Evolutionary conservation across 2,113 vertebrate species (phyloP).

Genomic region (Triplophysa rosa): DNA sequence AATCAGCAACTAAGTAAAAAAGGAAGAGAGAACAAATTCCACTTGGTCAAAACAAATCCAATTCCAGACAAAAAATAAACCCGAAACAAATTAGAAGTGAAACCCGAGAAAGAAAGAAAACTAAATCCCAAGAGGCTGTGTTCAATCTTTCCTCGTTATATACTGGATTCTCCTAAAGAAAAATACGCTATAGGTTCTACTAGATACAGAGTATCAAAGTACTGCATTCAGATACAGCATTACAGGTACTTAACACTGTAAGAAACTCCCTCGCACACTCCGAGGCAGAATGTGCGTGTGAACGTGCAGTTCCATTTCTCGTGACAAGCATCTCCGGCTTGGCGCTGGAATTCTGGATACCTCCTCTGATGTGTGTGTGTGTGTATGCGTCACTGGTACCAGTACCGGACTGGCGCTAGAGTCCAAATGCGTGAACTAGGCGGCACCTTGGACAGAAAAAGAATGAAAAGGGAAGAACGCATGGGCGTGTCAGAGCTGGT

Average conservation of each 20-base stretch:
- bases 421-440: slow-evolving; percentile 4
- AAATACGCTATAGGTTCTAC: slow-evolving; percentile 76
- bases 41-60: slow-evolving; percentile 60
- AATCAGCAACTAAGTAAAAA: slow-evolving; percentile 60
- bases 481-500: slow-evolving; percentile 24
- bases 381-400: slow-evolving; percentile 57
- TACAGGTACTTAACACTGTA: slow-evolving; percentile 74
- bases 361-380: slow-evolving; percentile 31
- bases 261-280: slow-evolving; percentile 59
- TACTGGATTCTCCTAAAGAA: slow-evolving; percentile 74
- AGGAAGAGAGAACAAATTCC: slow-evolving; percentile 68
- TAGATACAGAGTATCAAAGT: slow-evolving; percentile 77
- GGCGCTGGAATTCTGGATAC: slow-evolving; percentile 25
- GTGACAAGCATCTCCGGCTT: slow-evolving; percentile 18
- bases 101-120: slow-evolving; percentile 52
- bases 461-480: not conserved
- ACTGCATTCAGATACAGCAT: slow-evolving; percentile 79
- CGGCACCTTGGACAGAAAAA: slow-evolving; percentile 31
- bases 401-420: slow-evolving; percentile 75
- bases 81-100: slow-evolving; percentile 50
- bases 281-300: slow-evolving; percentile 10
- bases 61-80: slow-evolving; percentile 53
- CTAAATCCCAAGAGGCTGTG: slow-evolving; percentile 72
- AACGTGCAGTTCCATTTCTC: slow-evolving; percentile 28
- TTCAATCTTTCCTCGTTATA: slow-evolving; percentile 76